Conservation (phyloP, 2,797 vertebrate species). For the Acanthiza pusilla region DNA sequence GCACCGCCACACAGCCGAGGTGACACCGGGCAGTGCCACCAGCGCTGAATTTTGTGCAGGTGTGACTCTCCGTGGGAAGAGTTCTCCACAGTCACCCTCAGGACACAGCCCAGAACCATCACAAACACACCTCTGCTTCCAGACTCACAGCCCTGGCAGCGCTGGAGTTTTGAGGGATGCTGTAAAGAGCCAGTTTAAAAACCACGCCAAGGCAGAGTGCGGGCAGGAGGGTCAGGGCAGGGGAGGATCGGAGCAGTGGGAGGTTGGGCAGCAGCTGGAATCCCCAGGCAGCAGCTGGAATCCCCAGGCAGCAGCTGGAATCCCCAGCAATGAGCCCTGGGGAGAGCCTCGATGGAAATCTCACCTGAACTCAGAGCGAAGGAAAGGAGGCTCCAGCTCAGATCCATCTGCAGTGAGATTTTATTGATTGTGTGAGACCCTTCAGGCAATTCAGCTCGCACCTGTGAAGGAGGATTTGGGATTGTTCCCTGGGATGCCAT, state of each 20-base stretch:
- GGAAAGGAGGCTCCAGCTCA: not conserved
- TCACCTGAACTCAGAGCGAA: not conserved
- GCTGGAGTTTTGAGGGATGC: fast-evolving
- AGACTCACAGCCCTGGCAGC: fast-evolving
- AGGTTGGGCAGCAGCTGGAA: not conserved
- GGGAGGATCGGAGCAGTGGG: not conserved
- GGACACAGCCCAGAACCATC: not conserved
- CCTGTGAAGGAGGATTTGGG: not conserved
- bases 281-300: not conserved
- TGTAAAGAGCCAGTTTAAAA: not conserved
- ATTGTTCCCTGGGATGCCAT: not conserved
- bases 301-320: not conserved
- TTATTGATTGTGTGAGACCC: slow-evolving; percentile 41
- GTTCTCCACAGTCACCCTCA: not conserved
- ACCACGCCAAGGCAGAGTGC: fast-evolving
- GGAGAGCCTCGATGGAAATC: not conserved
- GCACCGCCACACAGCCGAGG: too few species aligned
- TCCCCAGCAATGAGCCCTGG: not conserved
- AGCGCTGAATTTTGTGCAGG: not conserved
- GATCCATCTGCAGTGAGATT: slow-evolving; percentile 6
- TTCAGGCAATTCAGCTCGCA: not conserved
- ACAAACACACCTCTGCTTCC: fast-evolving
- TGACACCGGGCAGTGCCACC: fast-evolving
- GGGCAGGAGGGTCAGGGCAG: fast-evolving
- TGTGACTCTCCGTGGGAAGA: too few species aligned